Percentiles rank a stretch among this genome's conserved stretches.
These are phyloP conservation scores for Lathronympha strigana DNA, from an alignment of 2,888 invertebrate genomes.

Conservation along the genomic window DNA sequence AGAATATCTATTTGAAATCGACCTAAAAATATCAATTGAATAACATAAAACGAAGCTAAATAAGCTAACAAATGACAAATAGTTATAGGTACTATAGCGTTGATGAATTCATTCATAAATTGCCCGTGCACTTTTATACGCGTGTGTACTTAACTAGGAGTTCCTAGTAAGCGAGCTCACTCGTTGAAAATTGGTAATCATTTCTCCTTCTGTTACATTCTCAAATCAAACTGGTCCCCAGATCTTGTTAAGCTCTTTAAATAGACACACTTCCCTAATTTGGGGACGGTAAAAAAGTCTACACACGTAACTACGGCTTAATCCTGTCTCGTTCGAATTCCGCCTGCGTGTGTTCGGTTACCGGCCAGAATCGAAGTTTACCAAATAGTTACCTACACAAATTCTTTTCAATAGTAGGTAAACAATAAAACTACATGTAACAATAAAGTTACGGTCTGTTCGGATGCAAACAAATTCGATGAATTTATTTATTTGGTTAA, in stretches of 20 bases:
- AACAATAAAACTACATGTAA: constrained; percentile 36
- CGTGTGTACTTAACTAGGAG: too few relatives aligned
- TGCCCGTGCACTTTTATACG: too few relatives aligned
- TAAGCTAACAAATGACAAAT: too few relatives aligned
- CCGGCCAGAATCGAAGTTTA: constrained; percentile 5
- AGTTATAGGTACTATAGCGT: too few relatives aligned
- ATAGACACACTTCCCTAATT: not conserved
- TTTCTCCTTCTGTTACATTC: not conserved
- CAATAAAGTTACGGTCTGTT: constrained; percentile 33
- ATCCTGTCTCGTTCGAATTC: constrained; percentile 19
- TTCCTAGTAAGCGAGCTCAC: too few relatives aligned
- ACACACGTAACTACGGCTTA: not conserved
- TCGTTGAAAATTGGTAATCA: too few relatives aligned
- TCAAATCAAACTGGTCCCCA: not conserved
- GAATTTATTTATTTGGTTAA: constrained; percentile 26
- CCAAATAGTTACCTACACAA: constrained; percentile 22
- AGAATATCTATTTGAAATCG: too few relatives aligned
- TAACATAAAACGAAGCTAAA: too few relatives aligned
- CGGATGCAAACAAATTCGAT: constrained; percentile 18
- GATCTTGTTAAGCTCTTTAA: not conserved
- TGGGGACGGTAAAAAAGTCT: not conserved
- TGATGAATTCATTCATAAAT: too few relatives aligned
- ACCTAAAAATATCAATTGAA: too few relatives aligned
- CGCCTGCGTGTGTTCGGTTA: not conserved
- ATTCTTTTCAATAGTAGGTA: constrained; percentile 26